Evolutionary conservation across 2,888 invertebrate species (phyloP).

Genomic region (Platerodrilus igneus): DNA sequence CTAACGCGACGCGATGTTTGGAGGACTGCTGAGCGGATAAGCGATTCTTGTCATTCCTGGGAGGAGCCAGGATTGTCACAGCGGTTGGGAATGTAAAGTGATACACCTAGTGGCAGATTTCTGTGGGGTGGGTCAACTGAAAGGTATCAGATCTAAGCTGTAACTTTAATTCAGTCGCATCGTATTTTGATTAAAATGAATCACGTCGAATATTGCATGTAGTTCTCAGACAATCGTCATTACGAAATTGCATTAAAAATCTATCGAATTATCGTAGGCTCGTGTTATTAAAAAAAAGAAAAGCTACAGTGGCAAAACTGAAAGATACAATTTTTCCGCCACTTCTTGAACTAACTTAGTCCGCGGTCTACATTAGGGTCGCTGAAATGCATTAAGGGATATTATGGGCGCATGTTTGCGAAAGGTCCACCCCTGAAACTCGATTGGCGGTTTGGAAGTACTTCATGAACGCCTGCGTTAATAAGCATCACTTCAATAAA

Average conservation of each 20-base stretch:
- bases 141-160: slow-evolving; percentile 13
- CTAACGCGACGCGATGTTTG: slow-evolving; percentile 41
- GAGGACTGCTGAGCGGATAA: slow-evolving; percentile 46
- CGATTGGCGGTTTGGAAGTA: slow-evolving; percentile 34
- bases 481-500: slow-evolving; percentile 16
- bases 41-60: slow-evolving; percentile 41
- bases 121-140: slow-evolving; percentile 35
- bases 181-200: no score
- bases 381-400: slow-evolving; percentile 44
- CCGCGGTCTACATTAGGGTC: slow-evolving; percentile 45
- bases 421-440: slow-evolving; percentile 24
- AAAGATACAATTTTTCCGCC: slow-evolving; percentile 44
- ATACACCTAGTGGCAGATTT: slow-evolving; percentile 33
- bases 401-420: slow-evolving; percentile 37
- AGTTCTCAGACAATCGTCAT: no score
- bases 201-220: no score
- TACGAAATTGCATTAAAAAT: no score
- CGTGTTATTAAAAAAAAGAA: no score
- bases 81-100: slow-evolving; percentile 47
- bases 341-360: slow-evolving; percentile 42
- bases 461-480: slow-evolving; percentile 34
- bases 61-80: slow-evolving; percentile 48
- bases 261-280: no score
- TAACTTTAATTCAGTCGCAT: no score
- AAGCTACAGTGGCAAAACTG: no score